A percentile compares a stretch with the other conserved stretches of the same genome.
phyloP scores from a whole-genome alignment of 2,797 vertebrate species.

The Squalus acanthias region DNA sequence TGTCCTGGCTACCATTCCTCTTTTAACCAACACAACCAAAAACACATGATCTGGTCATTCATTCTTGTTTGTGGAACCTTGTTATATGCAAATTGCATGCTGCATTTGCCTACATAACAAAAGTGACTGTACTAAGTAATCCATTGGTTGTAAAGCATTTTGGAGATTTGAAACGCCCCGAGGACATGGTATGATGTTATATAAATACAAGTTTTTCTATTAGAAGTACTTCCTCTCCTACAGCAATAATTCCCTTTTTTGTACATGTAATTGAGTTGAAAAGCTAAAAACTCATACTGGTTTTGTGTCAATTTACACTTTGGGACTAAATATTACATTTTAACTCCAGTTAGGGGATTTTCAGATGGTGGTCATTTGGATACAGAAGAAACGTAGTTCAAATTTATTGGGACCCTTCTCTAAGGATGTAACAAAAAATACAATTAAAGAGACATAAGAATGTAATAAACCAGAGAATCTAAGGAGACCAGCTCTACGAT shows the following conservation, averaged over 20 bases:
- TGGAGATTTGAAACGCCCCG: background rate
- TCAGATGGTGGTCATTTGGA: background rate
- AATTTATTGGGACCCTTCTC: background rate
- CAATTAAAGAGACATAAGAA: background rate
- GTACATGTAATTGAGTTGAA: background rate
- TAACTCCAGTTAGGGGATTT: background rate
- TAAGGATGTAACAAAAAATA: background rate
- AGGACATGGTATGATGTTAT: too few relatives aligned
- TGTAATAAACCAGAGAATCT: background rate
- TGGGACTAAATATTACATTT: background rate
- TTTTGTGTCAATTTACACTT: background rate
- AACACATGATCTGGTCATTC: background rate
- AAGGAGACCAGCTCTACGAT: background rate
- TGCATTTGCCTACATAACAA: background rate
- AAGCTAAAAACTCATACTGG: background rate
- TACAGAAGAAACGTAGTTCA: background rate
- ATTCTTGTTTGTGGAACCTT: background rate
- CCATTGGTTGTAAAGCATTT: background rate
- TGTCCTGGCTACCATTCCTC: background rate
- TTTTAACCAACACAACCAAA: background rate
- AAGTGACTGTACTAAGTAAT: background rate
- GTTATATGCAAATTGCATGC: background rate
- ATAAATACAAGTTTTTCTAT: background rate
- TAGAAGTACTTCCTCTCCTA: background rate
- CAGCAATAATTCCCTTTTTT: background rate